Evolutionary conservation across 2,888 invertebrate species (phyloP), one percentile per base, ranked within the genome.

Genomic region (Gastracanthus pulcherrimus): DNA sequence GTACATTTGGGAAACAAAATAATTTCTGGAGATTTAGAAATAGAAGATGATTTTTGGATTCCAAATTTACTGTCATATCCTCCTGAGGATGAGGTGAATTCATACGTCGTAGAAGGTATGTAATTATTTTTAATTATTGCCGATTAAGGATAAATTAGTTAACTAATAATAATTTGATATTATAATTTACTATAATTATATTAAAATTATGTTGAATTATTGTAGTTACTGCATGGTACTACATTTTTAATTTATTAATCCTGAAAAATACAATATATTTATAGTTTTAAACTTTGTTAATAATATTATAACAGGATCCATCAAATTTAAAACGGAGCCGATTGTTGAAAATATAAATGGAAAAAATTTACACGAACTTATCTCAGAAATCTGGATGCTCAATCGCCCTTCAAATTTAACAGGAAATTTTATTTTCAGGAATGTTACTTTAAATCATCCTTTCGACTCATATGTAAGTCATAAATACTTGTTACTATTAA

Each of bases 371-470:
- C 76, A 88, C 2, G 77, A 92, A 31, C 84, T 93, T 16, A 83
- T 91, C 0, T 86, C 92, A 19, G 86, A 89, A 19, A 87, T 92
- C 60, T 94, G 94, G 94, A 89, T 94, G 83, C 89, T 87, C 31
- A 92, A 93, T 86, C 89, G 89, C 76, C 83, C 88, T 26, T 84
- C 87, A 1, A 84, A 38, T 29, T 82, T 87, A 64, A 83, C 90
- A 16, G 85, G 87, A 3, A 89, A 88, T 62, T 55, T 82, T 16
- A 6, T 29, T 2, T 87, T 93, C 51, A 83, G 86, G 79, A 88
- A 91, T 72, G 85, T 89, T 7, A 86, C 87, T 13, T 90, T 92
- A 45, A 83, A 89, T 80, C 87, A 88, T 58, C 84, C 89, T 11
- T 67, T 91, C 13, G 81, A 80, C 3, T 84, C 92, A 51, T 82